Evolutionary conservation across 2,113 vertebrate species (phyloP), one percentile per base, ranked within the genome.

Genomic region (Otus sunia): DNA sequence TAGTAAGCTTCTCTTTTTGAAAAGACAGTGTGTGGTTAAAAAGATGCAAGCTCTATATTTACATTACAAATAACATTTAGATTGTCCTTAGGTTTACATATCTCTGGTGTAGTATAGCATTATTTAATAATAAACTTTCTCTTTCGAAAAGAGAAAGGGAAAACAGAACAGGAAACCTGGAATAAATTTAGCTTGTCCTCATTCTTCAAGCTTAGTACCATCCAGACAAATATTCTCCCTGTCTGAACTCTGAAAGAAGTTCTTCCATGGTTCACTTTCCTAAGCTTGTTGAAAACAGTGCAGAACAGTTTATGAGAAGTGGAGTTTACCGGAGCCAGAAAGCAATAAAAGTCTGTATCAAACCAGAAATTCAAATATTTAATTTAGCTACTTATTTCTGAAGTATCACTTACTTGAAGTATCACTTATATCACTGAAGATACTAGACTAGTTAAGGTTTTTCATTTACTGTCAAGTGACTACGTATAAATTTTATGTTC

Each of bases 121-220:
- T 71, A 73, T 60, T 90, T 86, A 87, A 84, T 43, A 76, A 86
- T 73, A 93, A 90, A 95, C 67, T 90, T 93, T 73, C 75, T 67
- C 50, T 77, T 73, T n/a, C 1, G 5, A 88, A 94, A 85, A 88
- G 58, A 83, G 63, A 95, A 94, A 76, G 45, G 39, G 58, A 94
- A 96, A 95, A 94, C 30, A 84, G 93, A 94, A 91, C 75, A 93
- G 96, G 88, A 97, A 97, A 93, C 88, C 92, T 96, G 96, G 96
- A 96, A 95, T 92, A 95, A 94, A 95, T 96, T 96, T 96, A 93
- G 78, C 92, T 88, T 95, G 88, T 92, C 88, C 63, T 93, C 88
- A 94, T 96, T 97, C 92, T 93, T 90, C 90, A 95, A 80, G 74
- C 72, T 95, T 74, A 71, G 82, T 88, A 94, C 55, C 72, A 92